Conservation (phyloP, 2,888 invertebrate species). For the Drosophila histrio region DNA sequence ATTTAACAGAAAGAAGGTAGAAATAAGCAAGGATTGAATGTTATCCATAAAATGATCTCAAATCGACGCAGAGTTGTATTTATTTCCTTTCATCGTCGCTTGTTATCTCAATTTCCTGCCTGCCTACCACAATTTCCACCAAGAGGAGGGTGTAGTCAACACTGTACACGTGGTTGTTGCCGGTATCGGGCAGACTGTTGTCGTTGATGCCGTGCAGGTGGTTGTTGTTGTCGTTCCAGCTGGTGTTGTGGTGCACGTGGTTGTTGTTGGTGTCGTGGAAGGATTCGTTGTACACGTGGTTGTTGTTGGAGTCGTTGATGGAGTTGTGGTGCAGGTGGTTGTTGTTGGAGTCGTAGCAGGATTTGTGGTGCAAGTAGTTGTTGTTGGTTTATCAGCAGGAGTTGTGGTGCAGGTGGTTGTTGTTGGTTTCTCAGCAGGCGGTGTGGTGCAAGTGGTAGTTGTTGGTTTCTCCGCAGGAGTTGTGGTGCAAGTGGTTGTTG, state of each 20-base stretch:
- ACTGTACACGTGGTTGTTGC: neutral
- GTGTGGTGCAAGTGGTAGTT: neutral
- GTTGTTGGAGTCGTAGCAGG: neutral
- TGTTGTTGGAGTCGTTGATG: neutral
- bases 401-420: neutral
- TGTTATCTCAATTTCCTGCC: neutral
- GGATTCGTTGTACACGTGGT: neutral
- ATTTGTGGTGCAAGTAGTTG: neutral
- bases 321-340: neutral
- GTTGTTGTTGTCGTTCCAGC: constrained; percentile 8
- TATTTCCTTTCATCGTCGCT: neutral
- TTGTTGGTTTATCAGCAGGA: neutral
- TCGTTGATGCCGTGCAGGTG: neutral
- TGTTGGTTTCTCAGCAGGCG: neutral
- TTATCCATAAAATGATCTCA: neutral
- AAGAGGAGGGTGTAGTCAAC: neutral
- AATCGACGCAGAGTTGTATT: neutral
- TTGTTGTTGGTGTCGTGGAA: neutral
- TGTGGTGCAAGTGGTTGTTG: neutral
- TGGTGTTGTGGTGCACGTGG: neutral
- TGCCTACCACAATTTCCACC: constrained; percentile 16
- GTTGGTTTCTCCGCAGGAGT: neutral
- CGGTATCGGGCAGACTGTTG: neutral
- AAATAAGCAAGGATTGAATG: neutral
- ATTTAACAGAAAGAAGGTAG: neutral